Base-by-base conservation (phyloP, 1,140 invertebrate genomes). In the Cydia strobilella region DNA sequence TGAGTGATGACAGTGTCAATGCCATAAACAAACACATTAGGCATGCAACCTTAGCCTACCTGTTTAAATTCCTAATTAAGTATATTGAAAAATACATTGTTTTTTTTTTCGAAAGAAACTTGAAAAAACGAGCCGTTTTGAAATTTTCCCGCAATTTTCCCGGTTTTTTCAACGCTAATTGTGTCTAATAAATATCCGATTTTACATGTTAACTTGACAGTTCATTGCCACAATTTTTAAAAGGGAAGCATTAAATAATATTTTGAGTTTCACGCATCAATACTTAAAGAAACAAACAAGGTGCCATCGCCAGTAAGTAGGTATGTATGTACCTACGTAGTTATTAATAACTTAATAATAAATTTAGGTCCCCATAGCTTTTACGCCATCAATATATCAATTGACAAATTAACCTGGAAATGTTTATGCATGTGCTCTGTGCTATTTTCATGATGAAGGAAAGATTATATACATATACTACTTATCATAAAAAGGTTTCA, bases 241-340 rank as follows among this genome's bases (percentile, higher is more conserved):
- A n/a, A n/a, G n/a, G 63, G 31, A 69, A 69, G 7, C n/a, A 10
- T 42, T 69, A 69, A 69, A 69, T 69, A 69, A 69, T 39, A 39
- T 39, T 39, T 42, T 39, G 65, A 39, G 13, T n/a, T 35, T 18
- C 10, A 69, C 20, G 20, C 65, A 31, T 20, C 65, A 69, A 35
- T n/a, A 69, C 27, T 10, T 69, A 7, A 39, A 69, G 2, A 69
- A 69, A 69, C 65, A 69, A 69, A 69, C 65, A 69, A 35, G 63
- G 48, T 18, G 51, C 51, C n/a, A 59, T 51, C 48, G 3, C 48
- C 48, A 51, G 48, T 12, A 42, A 12, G 39, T 42, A 10, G 39
- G 10, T 12, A 39, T 0, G 35, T 39, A 39, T 4, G 2, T 39
- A 39, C 35, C 35, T 39, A 42, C 39, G 39, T 13, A 42, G 39